Percentiles rank a stretch among this genome's conserved stretches.
Evolutionary conservation across 2,113 vertebrate genomes (phyloP).

Genomic region (Tor tambroides): DNA sequence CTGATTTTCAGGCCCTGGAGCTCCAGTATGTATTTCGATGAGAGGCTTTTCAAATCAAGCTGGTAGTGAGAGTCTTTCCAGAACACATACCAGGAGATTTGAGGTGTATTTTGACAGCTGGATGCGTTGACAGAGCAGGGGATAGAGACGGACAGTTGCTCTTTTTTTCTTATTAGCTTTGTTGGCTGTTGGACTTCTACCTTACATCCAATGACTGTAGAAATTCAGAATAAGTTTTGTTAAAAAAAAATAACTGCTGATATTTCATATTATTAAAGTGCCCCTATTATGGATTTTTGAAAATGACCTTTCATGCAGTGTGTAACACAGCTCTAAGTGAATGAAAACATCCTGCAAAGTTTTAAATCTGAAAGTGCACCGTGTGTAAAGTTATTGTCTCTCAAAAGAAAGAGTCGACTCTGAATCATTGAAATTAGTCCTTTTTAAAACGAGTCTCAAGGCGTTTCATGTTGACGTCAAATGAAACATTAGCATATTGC

Average conservation of each 20-base stretch:
- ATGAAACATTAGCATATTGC: too few relatives aligned
- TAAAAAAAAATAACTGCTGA: not conserved
- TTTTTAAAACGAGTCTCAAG: too few relatives aligned
- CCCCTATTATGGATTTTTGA: too few relatives aligned
- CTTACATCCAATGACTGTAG: not conserved
- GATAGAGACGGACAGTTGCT: slow-evolving; percentile 17
- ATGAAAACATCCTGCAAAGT: too few relatives aligned
- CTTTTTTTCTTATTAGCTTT: not conserved
- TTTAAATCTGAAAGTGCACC: too few relatives aligned
- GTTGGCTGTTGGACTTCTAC: slow-evolving; percentile 21
- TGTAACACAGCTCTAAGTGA: too few relatives aligned
- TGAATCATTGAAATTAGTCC: too few relatives aligned
- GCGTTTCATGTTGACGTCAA: too few relatives aligned
- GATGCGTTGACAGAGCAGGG: slow-evolving; percentile 13
- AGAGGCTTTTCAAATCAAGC: not conserved
- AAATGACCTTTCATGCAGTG: too few relatives aligned
- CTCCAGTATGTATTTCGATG: slow-evolving; percentile 16
- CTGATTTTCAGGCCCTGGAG: slow-evolving; percentile 3
- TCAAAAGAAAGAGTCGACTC: too few relatives aligned
- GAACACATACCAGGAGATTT: slow-evolving; percentile 46
- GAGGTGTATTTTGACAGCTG: not conserved
- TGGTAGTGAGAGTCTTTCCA: slow-evolving; percentile 5
- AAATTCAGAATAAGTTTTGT: not conserved
- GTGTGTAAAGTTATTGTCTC: too few relatives aligned
- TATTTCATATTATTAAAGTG: not conserved